A percentile compares a stretch with the other conserved stretches of the same genome.
Conservation (phyloP, 2,797 vertebrate species). For the Acanthurus lineatus region DNA sequence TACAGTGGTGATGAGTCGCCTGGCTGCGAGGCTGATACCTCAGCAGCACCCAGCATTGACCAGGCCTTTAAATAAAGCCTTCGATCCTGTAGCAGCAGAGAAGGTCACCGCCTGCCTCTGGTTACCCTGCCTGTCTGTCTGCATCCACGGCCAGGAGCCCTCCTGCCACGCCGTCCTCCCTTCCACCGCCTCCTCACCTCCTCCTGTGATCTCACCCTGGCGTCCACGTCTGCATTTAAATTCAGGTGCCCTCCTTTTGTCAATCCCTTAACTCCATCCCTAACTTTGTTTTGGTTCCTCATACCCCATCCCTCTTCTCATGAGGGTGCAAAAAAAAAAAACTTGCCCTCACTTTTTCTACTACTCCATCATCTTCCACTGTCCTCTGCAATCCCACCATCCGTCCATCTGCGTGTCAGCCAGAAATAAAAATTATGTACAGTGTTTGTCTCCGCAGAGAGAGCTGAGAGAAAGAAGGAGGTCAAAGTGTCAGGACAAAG, state of each 20-base stretch:
- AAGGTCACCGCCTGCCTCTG: conserved; percentile 84
- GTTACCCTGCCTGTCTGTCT: conserved; percentile 84
- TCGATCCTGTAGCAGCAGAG: conserved; percentile 81
- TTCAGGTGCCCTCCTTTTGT: conserved; percentile 38
- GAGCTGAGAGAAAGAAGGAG: conserved; percentile 59
- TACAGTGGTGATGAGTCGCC: conserved; percentile 83
- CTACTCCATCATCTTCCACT: conserved; percentile 32
- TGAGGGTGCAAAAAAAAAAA: conserved; percentile 22
- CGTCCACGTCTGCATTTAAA: conserved; percentile 37
- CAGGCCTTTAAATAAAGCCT: conserved; percentile 86
- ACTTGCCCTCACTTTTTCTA: background rate
- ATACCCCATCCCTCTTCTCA: background rate
- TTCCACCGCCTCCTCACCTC: conserved; percentile 19
- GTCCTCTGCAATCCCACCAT: conserved; percentile 35
- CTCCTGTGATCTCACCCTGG: conserved; percentile 28
- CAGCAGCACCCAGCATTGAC: conserved; percentile 85
- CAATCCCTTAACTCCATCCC: conserved; percentile 12
- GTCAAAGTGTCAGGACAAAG: conserved; percentile 69
- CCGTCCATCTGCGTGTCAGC: conserved; percentile 66
- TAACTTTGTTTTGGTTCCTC: conserved; percentile 2
- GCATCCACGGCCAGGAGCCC: conserved; percentile 71
- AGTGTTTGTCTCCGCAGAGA: conserved; percentile 56
- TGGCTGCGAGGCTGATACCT: conserved; percentile 83
- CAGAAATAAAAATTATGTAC: conserved; percentile 51
- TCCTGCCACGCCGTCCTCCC: conserved; percentile 41